Evolutionary conservation across 2,113 vertebrate genomes (phyloP).

Genomic region (Cyprinus carpio): DNA sequence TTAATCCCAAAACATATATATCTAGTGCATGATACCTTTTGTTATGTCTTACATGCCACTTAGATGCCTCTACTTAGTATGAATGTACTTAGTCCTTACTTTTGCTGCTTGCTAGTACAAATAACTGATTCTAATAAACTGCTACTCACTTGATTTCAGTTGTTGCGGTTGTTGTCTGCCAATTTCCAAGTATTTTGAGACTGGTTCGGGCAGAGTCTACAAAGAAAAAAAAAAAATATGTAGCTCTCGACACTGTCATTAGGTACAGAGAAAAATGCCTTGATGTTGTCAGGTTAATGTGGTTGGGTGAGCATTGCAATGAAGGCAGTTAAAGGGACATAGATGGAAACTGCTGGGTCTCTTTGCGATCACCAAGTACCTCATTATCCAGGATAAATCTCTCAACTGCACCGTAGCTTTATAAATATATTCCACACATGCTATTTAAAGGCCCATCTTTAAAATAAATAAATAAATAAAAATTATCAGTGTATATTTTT

Average conservation of each 20-base stretch:
- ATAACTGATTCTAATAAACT: neutral
- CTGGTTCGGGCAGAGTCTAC: neutral
- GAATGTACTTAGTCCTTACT: neutral
- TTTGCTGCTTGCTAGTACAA: neutral
- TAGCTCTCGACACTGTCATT: neutral
- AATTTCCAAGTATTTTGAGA: neutral
- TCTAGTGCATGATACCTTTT: neutral
- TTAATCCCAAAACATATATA: slow-evolving; percentile 33
- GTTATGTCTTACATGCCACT: neutral
- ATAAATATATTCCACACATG: neutral
- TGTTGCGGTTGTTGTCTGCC: neutral
- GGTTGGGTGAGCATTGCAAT: neutral
- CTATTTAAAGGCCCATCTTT: no score
- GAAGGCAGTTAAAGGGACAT: neutral
- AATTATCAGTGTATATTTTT: no score
- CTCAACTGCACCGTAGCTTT: neutral
- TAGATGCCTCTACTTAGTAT: neutral
- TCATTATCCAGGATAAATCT: neutral
- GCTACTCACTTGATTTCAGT: neutral
- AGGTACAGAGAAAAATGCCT: neutral
- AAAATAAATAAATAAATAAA: no score
- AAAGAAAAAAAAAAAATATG: neutral
- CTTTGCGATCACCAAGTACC: neutral
- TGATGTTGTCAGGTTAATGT: neutral
- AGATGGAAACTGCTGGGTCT: neutral